Percentiles rank a stretch among this genome's conserved stretches.
Evolutionary conservation across 2,113 vertebrate genomes (phyloP).

Genomic region (Speoplatyrhinus poulsoni): DNA sequence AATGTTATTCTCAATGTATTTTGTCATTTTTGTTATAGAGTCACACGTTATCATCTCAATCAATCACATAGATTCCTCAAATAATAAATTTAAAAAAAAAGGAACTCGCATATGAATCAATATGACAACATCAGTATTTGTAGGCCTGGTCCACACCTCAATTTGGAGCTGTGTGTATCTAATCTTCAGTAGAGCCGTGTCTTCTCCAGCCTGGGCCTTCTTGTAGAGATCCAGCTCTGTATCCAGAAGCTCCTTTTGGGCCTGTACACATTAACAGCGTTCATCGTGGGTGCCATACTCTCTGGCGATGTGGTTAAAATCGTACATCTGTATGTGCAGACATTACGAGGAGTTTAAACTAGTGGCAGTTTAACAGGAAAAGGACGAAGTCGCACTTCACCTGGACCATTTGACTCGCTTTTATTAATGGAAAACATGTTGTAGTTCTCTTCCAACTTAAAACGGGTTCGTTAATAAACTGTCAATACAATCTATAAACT

Average conservation of each 20-base stretch:
- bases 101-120: background rate
- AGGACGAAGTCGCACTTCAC: too few species aligned
- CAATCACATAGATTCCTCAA: background rate
- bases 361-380: background rate
- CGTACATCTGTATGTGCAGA: background rate
- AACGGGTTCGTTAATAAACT: too few species aligned
- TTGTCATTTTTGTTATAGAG: too few species aligned
- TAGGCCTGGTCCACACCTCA: constrained; percentile 76
- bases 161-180: constrained; percentile 93
- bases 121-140: background rate
- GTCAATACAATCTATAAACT: too few species aligned
- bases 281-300: background rate
- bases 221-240: constrained; percentile 95
- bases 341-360: background rate
- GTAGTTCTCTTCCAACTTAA: too few species aligned
- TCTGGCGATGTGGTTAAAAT: background rate
- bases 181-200: constrained; percentile 90
- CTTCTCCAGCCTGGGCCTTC: constrained; percentile 95
- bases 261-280: constrained; percentile 69
- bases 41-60: too few species aligned
- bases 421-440: too few species aligned
- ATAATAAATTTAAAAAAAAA: background rate
- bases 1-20: too few species aligned
- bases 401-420: too few species aligned
- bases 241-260: constrained; percentile 94